Conservation (phyloP, 2,797 vertebrate genomes). For the Siniperca obscura region DNA sequence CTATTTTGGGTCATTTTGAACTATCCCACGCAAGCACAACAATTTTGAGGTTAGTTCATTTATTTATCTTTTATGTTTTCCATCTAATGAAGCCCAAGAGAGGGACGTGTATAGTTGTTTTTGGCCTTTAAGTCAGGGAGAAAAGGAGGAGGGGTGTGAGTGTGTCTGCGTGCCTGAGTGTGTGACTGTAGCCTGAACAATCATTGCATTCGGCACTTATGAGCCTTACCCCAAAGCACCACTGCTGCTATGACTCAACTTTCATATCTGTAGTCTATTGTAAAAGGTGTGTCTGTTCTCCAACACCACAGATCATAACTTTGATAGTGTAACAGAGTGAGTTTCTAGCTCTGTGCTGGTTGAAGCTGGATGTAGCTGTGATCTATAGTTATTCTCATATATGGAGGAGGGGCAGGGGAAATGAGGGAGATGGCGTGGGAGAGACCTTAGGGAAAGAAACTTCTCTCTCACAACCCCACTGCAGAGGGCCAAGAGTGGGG, state of each 20-base stretch:
- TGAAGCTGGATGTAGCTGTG: conserved; percentile 33
- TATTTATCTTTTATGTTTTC: conserved; percentile 86
- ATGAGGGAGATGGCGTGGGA: conserved; percentile 67
- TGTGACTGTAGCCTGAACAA: conserved; percentile 66
- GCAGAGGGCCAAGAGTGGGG: conserved; percentile 54
- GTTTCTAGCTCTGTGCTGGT: not conserved
- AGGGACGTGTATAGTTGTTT: conserved; percentile 77
- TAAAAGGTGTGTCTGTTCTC: conserved; percentile 52
- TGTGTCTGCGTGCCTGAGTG: conserved; percentile 62
- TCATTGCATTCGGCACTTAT: conserved; percentile 56
- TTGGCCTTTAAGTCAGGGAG: conserved; percentile 73
- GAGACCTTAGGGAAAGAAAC: conserved; percentile 63
- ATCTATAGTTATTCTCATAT: conserved; percentile 68
- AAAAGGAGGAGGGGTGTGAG: conserved; percentile 55
- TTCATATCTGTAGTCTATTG: conserved; percentile 39
- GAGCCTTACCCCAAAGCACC: conserved; percentile 36
- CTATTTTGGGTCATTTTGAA: conserved; percentile 85
- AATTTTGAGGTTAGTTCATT: conserved; percentile 86
- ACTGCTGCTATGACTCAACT: conserved; percentile 49
- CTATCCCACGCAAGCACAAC: conserved; percentile 86
- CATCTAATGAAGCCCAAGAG: conserved; percentile 83
- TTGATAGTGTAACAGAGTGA: not conserved
- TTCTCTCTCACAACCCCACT: conserved; percentile 69
- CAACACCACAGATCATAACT: conserved; percentile 7
- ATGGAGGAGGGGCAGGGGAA: conserved; percentile 31